Percentiles rank a stretch among this genome's conserved stretches.
Evolutionary conservation across 2,113 vertebrate genomes (phyloP).

Genomic region (Sinocyclocheilus maitianheensis): DNA sequence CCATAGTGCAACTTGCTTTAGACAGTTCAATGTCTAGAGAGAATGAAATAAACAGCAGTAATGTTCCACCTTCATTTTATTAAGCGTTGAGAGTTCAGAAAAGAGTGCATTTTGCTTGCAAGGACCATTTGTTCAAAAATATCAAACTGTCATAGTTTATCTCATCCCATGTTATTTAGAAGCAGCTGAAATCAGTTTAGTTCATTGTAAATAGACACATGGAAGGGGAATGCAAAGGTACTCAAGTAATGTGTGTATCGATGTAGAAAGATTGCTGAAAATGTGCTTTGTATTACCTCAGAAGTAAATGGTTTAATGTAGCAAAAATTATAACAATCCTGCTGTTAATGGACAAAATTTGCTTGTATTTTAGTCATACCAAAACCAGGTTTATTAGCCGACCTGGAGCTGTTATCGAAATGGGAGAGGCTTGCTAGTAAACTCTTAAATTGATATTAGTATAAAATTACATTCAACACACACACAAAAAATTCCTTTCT

Average conservation of each 20-base stretch:
- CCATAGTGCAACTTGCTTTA: not conserved
- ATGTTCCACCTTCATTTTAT: conserved; percentile 16
- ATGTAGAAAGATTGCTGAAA: not conserved
- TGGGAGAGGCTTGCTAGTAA: not conserved
- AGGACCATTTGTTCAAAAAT: not conserved
- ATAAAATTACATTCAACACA: conserved; percentile 6
- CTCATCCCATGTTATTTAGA: not conserved
- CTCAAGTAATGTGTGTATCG: not conserved
- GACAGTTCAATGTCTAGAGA: not conserved
- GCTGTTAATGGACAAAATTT: not conserved
- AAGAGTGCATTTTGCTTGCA: not conserved
- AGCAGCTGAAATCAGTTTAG: not conserved
- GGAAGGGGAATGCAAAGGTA: not conserved
- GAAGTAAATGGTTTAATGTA: not conserved
- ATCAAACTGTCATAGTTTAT: not conserved
- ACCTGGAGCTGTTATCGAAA: not conserved
- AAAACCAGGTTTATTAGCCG: not conserved
- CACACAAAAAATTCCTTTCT: too few relatives aligned
- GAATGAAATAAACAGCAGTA: not conserved
- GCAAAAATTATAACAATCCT: not conserved
- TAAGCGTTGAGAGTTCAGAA: not conserved
- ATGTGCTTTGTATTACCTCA: not conserved
- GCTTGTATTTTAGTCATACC: not conserved
- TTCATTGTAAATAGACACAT: not conserved
- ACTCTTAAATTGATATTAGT: not conserved